Percentiles rank a stretch among this genome's conserved stretches.
These are phyloP conservation scores for Sylvia borin DNA, from an alignment of 2,797 vertebrate species.

Conservation along the genomic window DNA sequence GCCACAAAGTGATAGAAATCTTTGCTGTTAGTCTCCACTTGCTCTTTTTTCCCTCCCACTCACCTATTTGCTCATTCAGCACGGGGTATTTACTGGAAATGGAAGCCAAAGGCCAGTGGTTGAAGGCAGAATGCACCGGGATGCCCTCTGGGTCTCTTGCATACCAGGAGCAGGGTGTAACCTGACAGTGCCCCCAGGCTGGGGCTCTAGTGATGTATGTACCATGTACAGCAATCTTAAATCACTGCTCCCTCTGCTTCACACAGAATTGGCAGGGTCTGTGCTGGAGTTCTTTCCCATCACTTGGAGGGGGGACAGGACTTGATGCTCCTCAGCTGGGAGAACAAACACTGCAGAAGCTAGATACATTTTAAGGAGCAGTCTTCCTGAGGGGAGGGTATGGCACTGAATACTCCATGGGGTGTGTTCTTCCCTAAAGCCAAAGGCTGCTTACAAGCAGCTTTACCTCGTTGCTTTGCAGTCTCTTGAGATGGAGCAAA, in stretches of 20 bases:
- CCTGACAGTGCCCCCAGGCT: constrained; percentile 25
- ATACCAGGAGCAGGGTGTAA: constrained; percentile 58
- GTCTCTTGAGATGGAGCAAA: neutral
- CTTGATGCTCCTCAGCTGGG: neutral
- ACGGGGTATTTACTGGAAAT: constrained; percentile 24
- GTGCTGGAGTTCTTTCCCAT: neutral
- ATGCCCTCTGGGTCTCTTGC: constrained; percentile 46
- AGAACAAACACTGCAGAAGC: neutral
- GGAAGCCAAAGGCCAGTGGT: constrained; percentile 63
- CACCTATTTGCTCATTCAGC: constrained; percentile 17
- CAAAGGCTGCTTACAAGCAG: neutral
- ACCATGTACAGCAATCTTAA: neutral
- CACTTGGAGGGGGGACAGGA: neutral
- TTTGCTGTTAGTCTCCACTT: constrained; percentile 59
- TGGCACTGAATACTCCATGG: neutral
- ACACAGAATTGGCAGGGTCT: neutral
- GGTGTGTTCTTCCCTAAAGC: neutral
- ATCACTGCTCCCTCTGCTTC: neutral
- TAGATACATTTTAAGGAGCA: neutral
- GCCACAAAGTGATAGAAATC: constrained; percentile 39
- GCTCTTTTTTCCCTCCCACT: constrained; percentile 63
- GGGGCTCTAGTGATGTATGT: neutral
- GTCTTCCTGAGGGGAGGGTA: neutral
- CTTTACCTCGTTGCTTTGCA: constrained; percentile 3
- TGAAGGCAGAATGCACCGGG: constrained; percentile 39